A percentile compares a stretch with the other conserved stretches of the same genome.
Evolutionary conservation across 2,888 invertebrate species (phyloP).

Genomic region (Acleris holmiana): DNA sequence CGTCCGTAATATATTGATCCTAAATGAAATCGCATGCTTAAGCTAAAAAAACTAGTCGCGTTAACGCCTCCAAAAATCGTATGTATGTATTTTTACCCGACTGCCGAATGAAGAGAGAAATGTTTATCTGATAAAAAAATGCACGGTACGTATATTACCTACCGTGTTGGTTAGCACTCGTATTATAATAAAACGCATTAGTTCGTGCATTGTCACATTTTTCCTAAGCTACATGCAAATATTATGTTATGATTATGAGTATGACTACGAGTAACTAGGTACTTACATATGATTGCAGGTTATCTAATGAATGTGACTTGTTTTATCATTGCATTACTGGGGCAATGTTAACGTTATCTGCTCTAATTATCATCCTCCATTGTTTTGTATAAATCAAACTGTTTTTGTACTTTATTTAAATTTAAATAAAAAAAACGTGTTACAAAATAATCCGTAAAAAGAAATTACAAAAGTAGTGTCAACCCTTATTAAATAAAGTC

Average conservation of each 20-base stretch:
- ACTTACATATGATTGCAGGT: constrained; percentile 44
- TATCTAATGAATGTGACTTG: constrained; percentile 48
- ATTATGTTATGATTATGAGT: constrained; percentile 7
- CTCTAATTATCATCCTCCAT: constrained; percentile 12
- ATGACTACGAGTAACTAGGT: constrained; percentile 7
- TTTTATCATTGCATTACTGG: constrained; percentile 54
- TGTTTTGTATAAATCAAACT: constrained; percentile 1
- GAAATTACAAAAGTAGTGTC: too few relatives aligned
- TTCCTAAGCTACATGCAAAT: constrained; percentile 31
- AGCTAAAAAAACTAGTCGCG: neutral
- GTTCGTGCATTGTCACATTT: constrained; percentile 10
- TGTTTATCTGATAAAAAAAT: neutral
- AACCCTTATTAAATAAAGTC: too few relatives aligned
- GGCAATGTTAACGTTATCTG: constrained; percentile 52
- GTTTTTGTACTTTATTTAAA: constrained; percentile 7
- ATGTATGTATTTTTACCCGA: too few relatives aligned
- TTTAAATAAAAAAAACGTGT: too few relatives aligned
- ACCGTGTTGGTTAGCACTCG: neutral
- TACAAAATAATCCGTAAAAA: too few relatives aligned
- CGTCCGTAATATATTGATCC: too few relatives aligned
- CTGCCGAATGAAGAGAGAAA: too few relatives aligned
- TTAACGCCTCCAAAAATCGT: constrained; percentile 5
- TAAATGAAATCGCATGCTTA: too few relatives aligned
- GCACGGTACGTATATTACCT: neutral
- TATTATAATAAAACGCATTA: constrained; percentile 2